These are phyloP conservation scores for Saguinus midas DNA, from an alignment of 2,113 vertebrate species.

Conservation along the genomic window DNA sequence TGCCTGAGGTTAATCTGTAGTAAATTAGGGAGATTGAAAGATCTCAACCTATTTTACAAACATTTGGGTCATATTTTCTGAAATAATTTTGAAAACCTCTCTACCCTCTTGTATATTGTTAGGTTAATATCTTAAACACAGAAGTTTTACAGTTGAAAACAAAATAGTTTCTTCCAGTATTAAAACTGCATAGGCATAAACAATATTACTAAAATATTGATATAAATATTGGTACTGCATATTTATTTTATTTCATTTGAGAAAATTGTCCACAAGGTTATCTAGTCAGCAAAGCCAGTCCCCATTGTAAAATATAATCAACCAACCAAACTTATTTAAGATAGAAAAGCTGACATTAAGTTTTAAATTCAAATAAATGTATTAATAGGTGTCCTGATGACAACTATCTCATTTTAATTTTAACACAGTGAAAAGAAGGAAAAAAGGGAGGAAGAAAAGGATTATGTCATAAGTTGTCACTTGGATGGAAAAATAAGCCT, in stretches of 20 bases:
- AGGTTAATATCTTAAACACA: not conserved
- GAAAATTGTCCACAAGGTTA: not conserved
- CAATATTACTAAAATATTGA: not conserved
- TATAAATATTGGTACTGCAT: not conserved
- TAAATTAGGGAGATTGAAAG: not conserved
- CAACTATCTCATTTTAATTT: not conserved
- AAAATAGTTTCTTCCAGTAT: not conserved
- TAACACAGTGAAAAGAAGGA: not conserved
- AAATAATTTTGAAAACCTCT: not conserved
- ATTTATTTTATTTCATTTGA: not conserved
- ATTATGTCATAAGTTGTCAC: not conserved
- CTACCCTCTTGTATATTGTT: not conserved
- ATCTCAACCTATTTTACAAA: not conserved
- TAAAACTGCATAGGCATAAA: not conserved
- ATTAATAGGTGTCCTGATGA: not conserved
- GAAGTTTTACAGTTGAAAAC: not conserved
- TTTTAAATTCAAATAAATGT: not conserved
- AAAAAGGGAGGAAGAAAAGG: not conserved
- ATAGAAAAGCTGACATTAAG: not conserved
- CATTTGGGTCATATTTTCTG: not conserved
- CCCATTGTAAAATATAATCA: not conserved
- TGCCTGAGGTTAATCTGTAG: not conserved
- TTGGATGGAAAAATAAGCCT: not conserved
- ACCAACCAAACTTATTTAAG: not conserved
- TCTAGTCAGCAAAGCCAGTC: not conserved